Conservation (phyloP, 30 jellyfish, hydroid and myxozoan genomes). For the Nemopilema nomurai region DNA sequence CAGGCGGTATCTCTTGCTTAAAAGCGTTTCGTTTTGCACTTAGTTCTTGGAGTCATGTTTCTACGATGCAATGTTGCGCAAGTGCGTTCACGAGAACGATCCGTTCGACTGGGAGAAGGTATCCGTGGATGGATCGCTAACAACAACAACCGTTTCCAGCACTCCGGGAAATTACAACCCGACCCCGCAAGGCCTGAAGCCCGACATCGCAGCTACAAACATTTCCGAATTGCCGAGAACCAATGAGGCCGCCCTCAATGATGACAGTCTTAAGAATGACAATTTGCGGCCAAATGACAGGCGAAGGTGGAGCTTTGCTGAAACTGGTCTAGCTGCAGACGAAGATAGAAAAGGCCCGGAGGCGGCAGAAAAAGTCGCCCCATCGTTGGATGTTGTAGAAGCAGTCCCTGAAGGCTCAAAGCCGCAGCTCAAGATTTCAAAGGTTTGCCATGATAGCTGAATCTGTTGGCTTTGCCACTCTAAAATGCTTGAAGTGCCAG, state of each 20-base stretch:
- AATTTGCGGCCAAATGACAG: conserved; percentile 39
- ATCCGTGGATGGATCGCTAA: conserved; percentile 82
- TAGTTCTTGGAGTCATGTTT: conserved; percentile 61
- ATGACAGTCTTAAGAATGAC: conserved; percentile 87
- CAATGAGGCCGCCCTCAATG: conserved; percentile 75
- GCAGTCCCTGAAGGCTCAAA: conserved; percentile 48
- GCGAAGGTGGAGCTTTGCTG: conserved; percentile 78
- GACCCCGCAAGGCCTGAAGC: conserved; percentile 88
- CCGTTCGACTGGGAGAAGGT: conserved; percentile 98
- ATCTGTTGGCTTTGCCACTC: too few relatives aligned
- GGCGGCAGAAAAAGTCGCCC: conserved; percentile 11
- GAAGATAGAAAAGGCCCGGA: conserved; percentile 11
- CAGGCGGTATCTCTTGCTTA: too few relatives aligned
- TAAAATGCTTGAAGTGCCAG: too few relatives aligned
- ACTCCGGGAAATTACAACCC: conserved; percentile 77
- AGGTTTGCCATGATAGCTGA: background rate
- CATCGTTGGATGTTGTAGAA: conserved; percentile 36
- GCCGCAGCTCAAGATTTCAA: conserved; percentile 42
- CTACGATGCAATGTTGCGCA: conserved; percentile 83
- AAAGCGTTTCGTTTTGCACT: background rate
- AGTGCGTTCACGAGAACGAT: conserved; percentile 79
- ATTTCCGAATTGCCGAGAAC: conserved; percentile 96
- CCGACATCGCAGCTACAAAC: conserved; percentile 87
- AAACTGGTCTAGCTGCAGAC: conserved; percentile 40
- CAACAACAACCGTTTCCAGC: conserved; percentile 94